Conservation (phyloP, 2,797 vertebrate species). For the Novumbra hubbsi region DNA sequence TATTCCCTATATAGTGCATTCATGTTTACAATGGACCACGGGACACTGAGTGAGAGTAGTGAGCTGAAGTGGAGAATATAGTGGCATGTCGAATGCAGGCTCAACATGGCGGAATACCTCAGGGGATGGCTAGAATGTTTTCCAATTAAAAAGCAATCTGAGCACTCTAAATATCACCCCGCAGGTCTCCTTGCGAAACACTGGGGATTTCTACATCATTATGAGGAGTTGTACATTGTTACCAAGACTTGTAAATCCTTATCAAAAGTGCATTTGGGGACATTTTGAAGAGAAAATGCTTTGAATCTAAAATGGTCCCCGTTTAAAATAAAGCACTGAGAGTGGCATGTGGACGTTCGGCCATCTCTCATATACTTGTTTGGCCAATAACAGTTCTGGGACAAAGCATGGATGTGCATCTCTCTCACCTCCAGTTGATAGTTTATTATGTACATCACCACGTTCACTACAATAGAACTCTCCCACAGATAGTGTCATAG, state of each 20-base stretch:
- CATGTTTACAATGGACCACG: no score
- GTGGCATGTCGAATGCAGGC: slow-evolving; percentile 19
- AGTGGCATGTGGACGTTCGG: no score
- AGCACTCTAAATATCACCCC: slow-evolving; percentile 60
- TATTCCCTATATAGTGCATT: no score
- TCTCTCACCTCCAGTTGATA: no score
- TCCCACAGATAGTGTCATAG: no score
- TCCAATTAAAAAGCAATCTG: slow-evolving; percentile 71
- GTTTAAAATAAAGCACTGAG: background rate
- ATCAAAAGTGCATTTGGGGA: slow-evolving; percentile 30
- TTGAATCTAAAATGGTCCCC: slow-evolving; percentile 17
- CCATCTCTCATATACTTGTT: no score
- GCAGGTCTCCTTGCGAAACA: slow-evolving; percentile 27
- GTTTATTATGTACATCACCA: no score
- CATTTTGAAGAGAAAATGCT: background rate
- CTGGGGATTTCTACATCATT: slow-evolving; percentile 40
- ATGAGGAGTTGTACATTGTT: slow-evolving; percentile 9
- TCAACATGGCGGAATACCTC: slow-evolving; percentile 60
- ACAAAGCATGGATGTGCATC: no score
- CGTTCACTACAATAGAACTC: no score
- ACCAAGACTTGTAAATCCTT: background rate
- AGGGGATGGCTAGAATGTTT: slow-evolving; percentile 48
- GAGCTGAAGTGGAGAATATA: no score
- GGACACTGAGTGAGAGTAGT: no score
- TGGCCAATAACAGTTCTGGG: no score